phyloP scores from a whole-genome alignment of 2,113 vertebrate species.

The Percina caprodes region DNA sequence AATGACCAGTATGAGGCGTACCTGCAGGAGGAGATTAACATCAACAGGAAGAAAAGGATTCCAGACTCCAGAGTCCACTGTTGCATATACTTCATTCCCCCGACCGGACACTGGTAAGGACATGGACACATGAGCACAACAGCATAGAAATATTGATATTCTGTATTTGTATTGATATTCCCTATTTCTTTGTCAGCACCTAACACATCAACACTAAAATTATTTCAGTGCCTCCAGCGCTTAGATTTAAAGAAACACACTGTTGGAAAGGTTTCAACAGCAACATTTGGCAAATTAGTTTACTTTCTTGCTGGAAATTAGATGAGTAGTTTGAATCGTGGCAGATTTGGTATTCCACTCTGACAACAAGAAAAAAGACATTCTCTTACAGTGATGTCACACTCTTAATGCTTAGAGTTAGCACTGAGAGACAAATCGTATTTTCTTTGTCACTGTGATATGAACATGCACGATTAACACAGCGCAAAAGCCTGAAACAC shows the following conservation, averaged over 20 bases:
- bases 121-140: not conserved
- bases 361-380: too few relatives aligned
- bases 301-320: too few relatives aligned
- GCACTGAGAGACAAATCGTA: too few relatives aligned
- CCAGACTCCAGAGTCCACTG: slow-evolving; percentile 94
- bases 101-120: slow-evolving; percentile 93
- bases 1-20: slow-evolving; percentile 96
- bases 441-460: too few relatives aligned
- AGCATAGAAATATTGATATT: not conserved
- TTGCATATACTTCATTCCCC: slow-evolving; percentile 97
- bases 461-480: too few relatives aligned
- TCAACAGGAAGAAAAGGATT: slow-evolving; percentile 94
- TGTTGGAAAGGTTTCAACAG: not conserved
- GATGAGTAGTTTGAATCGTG: too few relatives aligned
- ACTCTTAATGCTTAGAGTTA: too few relatives aligned
- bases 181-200: not conserved
- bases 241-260: not conserved
- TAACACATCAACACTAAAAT: not conserved
- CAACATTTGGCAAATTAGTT: too few relatives aligned
- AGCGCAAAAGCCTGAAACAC: too few relatives aligned
- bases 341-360: too few relatives aligned
- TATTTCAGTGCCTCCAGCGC: not conserved
- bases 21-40: slow-evolving; percentile 94
- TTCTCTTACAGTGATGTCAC: too few relatives aligned
- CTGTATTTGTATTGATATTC: too few relatives aligned